Evolutionary conservation across 2,113 vertebrate genomes (phyloP), one percentile per base, ranked within the genome.

Genomic region (Chaenocephalus aceratus): DNA sequence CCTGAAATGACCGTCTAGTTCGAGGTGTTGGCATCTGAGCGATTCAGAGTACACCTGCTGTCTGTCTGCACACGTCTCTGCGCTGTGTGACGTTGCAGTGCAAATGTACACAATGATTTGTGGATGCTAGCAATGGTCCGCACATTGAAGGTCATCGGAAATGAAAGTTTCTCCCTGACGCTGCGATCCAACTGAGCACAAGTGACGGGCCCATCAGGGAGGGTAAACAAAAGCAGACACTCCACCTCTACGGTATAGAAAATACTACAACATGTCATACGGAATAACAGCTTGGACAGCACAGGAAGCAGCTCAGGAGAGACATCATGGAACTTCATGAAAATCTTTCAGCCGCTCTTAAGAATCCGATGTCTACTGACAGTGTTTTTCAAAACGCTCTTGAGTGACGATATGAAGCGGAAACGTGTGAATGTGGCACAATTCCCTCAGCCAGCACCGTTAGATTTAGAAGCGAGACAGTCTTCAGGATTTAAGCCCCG

Each of bases 191-290:
- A 59, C 77, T 79, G 76, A 89, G 80, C 64, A 77, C 63, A 89
- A 86, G 87, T 93, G 87, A 88, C 46, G 77, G 76, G 77, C 82
- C 86, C 89, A 90, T 88, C 69, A 86, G 83, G 72, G 87, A 85
- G 78, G 70, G 86, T 75, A 88, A 84, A 88, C 83, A 90, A 89
- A 90, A 83, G 82, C 73, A 85, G 88, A 90, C 81, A 88, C 72
- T 81, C 72, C 74, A 79, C 77, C 84, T 88, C 87, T 48, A 70
- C 34, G 59, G 74, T 84, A 90, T 60, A 75, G 71, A 59, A 85
- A 90, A 90, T 85, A 85, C 82, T 69, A 49, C 6, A 58, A 60
- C 79, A 73, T 83, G 75, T 89, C 88, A 91, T 51, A 81, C 75
- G 70, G 75, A 84, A 83, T 73, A 82, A 83, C 86, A 82, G 36